phyloP scores from a whole-genome alignment of 2,797 vertebrate genomes.

The Delichon dasypus region DNA sequence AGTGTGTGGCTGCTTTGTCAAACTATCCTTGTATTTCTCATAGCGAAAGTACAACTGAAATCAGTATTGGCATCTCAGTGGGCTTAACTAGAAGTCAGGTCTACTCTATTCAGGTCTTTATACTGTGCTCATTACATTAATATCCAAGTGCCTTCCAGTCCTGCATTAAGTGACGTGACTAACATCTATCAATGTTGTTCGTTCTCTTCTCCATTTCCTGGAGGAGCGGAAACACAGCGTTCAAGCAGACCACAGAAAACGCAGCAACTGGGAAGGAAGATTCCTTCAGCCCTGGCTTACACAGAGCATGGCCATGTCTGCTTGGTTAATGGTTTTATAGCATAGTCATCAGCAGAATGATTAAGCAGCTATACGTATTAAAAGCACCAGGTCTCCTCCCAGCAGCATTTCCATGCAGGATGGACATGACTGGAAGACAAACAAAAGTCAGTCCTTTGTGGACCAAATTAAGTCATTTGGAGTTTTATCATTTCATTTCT shows the following conservation, averaged over 20 bases:
- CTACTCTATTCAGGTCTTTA: neutral
- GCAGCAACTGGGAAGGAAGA: neutral
- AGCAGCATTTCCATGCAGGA: neutral
- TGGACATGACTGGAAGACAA: neutral
- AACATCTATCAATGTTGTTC: constrained; percentile 4
- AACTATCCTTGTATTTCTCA: neutral
- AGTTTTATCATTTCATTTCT: neutral
- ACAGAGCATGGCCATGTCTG: neutral
- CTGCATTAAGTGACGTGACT: neutral
- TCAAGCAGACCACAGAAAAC: neutral
- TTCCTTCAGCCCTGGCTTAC: neutral
- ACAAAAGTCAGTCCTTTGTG: neutral
- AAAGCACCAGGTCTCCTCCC: neutral
- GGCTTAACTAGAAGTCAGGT: constrained; percentile 13
- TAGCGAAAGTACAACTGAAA: neutral
- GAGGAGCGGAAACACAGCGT: neutral
- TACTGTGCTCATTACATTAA: neutral
- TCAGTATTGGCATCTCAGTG: neutral
- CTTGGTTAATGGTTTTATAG: neutral
- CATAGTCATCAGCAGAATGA: neutral
- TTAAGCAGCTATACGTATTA: neutral
- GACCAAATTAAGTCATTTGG: neutral
- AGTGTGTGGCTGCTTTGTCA: neutral
- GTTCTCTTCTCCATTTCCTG: neutral
- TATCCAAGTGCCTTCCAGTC: constrained; percentile 25